Percentiles rank a stretch among this genome's conserved stretches.
Conservation (phyloP, 2,888 invertebrate genomes). For the Latheticus oryzae region DNA sequence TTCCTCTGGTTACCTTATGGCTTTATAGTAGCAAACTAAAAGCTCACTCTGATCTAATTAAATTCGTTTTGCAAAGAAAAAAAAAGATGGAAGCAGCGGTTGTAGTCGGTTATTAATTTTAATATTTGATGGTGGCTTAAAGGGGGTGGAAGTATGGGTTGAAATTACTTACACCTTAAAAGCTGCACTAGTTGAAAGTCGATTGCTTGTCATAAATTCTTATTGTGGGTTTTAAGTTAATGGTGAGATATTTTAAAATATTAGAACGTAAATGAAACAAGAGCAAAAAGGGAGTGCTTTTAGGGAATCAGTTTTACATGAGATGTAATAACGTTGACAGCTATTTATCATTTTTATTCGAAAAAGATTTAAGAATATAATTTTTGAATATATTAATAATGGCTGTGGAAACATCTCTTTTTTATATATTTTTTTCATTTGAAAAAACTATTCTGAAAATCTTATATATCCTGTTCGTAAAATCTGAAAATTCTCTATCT, state of each 20-base stretch:
- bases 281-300: too few relatives aligned
- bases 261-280: too few relatives aligned
- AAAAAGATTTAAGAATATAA: background rate
- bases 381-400: too few relatives aligned
- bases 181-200: conserved; percentile 18
- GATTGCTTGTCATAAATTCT: conserved; percentile 14
- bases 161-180: conserved; percentile 22
- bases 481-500: too few relatives aligned
- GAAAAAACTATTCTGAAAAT: too few relatives aligned
- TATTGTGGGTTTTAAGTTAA: conserved; percentile 14
- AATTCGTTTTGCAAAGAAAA: conserved; percentile 18
- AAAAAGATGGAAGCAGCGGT: conserved; percentile 12
- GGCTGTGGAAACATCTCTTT: too few relatives aligned
- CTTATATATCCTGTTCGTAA: too few relatives aligned
- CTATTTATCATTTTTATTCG: too few relatives aligned
- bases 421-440: too few relatives aligned
- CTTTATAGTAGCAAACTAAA: conserved; percentile 14
- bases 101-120: conserved; percentile 24
- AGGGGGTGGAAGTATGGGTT: background rate
- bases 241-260: conserved; percentile 16
- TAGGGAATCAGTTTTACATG: too few relatives aligned
- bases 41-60: conserved; percentile 14
- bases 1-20: conserved; percentile 10
- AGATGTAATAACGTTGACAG: too few relatives aligned
- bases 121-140: conserved; percentile 23